Evolutionary conservation across 2,888 invertebrate genomes (phyloP).

Genomic region (Drosophila subsilvestris): DNA sequence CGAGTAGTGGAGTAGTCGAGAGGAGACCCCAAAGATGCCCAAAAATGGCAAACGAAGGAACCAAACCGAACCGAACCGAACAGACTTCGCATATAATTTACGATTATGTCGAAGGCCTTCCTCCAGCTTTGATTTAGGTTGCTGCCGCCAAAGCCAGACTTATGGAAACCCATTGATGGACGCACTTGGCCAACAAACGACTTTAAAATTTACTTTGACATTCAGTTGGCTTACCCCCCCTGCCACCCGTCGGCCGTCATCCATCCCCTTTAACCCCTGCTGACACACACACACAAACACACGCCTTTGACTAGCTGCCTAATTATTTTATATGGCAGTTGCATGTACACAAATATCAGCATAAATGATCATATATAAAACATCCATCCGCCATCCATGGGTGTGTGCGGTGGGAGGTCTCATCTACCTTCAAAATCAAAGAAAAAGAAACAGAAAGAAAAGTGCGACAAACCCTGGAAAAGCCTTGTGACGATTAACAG

Average conservation of each 20-base stretch:
- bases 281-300: too few relatives aligned
- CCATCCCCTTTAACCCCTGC: constrained; percentile 34
- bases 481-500: too few relatives aligned
- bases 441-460: constrained; percentile 1
- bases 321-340: constrained; percentile 72
- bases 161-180: constrained; percentile 48
- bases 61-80: constrained; percentile 11
- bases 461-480: not conserved
- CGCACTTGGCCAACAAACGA: constrained; percentile 42
- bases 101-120: constrained; percentile 56
- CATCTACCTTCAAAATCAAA: not conserved
- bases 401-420: constrained; percentile 19
- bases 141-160: constrained; percentile 54
- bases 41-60: constrained; percentile 60
- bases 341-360: not conserved
- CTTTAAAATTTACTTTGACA: constrained; percentile 67
- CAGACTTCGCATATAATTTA: constrained; percentile 68
- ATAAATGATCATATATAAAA: not conserved
- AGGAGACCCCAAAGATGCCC: constrained; percentile 49
- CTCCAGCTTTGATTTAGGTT: constrained; percentile 71
- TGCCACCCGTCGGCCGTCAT: constrained; percentile 33
- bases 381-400: too few relatives aligned
- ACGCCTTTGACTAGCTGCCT: constrained; percentile 57
- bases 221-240: constrained; percentile 26
- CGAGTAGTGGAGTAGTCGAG: too few relatives aligned